A percentile compares a stretch with the other conserved stretches of the same genome.
Evolutionary conservation across 2,797 vertebrate genomes (phyloP).

Genomic region (Lutra lutra): DNA sequence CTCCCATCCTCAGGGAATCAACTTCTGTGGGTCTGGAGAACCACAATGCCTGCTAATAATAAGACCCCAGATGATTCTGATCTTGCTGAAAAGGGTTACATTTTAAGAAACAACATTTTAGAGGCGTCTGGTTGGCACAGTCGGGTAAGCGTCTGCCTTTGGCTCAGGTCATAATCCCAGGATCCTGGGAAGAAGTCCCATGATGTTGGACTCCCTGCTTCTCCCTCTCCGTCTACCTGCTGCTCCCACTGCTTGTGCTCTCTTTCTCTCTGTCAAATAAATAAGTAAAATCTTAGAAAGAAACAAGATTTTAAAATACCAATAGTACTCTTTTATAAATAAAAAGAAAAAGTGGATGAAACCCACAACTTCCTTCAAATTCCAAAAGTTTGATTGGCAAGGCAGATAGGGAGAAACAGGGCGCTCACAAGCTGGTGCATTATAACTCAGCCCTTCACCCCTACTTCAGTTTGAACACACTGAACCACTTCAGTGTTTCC

Average conservation of each 20-base stretch:
- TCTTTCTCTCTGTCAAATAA: background rate
- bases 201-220: background rate
- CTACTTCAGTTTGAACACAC: background rate
- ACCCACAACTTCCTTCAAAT: slow-evolving; percentile 3
- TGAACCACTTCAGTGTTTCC: background rate
- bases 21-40: background rate
- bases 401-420: background rate
- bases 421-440: background rate
- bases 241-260: background rate
- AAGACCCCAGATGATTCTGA: background rate
- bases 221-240: background rate
- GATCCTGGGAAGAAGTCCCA: background rate
- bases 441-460: background rate
- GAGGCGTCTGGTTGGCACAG: too few relatives aligned
- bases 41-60: background rate
- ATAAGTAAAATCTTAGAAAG: background rate
- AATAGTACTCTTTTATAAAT: background rate
- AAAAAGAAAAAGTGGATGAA: background rate
- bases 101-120: background rate
- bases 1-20: background rate
- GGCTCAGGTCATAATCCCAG: background rate
- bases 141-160: background rate
- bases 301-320: background rate
- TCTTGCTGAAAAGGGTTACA: background rate
- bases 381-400: background rate